These are phyloP conservation scores for Scolopax mira DNA, from an alignment of 2,113 vertebrate species.

Conservation along the genomic window DNA sequence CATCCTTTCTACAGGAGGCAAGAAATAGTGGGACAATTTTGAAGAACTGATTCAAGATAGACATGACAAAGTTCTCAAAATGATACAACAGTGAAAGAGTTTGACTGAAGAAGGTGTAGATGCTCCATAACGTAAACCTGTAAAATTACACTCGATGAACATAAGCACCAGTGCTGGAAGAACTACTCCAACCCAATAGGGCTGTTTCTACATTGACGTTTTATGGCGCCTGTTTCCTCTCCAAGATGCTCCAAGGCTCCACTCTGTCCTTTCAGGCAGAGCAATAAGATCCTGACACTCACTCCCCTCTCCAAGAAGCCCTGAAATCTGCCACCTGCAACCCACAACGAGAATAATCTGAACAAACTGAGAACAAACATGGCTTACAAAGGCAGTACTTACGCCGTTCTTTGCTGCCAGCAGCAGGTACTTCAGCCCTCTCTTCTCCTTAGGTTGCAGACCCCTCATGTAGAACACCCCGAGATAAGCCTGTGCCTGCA, in stretches of 20 bases:
- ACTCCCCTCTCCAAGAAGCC: not conserved
- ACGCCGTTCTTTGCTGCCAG: conserved; percentile 85
- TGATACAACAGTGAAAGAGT: not conserved
- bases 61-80: not conserved
- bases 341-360: not conserved
- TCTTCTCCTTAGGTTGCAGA: conserved; percentile 67
- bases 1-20: not conserved
- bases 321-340: not conserved
- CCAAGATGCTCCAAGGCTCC: not conserved
- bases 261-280: not conserved
- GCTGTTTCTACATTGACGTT: not conserved
- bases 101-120: conserved; percentile 22
- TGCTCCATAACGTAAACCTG: not conserved
- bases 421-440: conserved; percentile 81
- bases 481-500: conserved; percentile 90
- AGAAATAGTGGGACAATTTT: not conserved
- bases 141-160: not conserved
- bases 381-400: not conserved
- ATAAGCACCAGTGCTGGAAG: not conserved
- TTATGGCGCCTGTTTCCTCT: not conserved
- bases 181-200: not conserved
- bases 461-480: conserved; percentile 83
- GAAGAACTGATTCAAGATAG: not conserved
- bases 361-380: not conserved
- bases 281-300: not conserved